Base-by-base conservation (phyloP, 1,140 invertebrate genomes). In the Amyelois transitella region DNA sequence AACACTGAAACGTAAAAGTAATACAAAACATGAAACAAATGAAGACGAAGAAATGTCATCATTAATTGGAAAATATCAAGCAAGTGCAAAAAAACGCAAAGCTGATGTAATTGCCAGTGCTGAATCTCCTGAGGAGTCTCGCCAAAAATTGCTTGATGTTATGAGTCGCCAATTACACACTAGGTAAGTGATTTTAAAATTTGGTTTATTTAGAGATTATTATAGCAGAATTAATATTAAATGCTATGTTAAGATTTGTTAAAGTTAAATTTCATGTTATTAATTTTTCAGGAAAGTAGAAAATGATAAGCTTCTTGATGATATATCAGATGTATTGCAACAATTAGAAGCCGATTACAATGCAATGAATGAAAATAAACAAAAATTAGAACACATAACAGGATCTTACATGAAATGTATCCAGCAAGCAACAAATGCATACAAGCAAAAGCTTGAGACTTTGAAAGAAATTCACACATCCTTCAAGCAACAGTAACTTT, bases 401-500 rank as follows among this genome's bases (percentile, higher is more conserved):
- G 63, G 60, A 14, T 68, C 74, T 12, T 61, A 78, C 49, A 68
- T 81, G n/a, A 83, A 85, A 50, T 85, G 80, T 45, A 74, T 85
- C 24, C 70, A 81, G 51, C 78, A 85, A 51, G 60, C 76, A 28
- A 70, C 65, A 18, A 60, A 56, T 60, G 76, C 75, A 17, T 71
- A 81, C 25, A 79, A 81, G 52, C 76, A 80, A 57, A 81, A 77
- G 67, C 49, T 81, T 2, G 75, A 75, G 52, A 52, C 64, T 18
- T 64, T 82, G 6, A 77, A 77, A 59, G 75, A 77, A 59, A 72
- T 80, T 53, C 66, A 81, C 55, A 21, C 53, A 21, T 61, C 66
- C n/a, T 81, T 74, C 52, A 80, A 81, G 59, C 79, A 77, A 66
- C 64, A 76, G 81, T 81, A 77, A 64, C 20, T 60, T n/a, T n/a